A percentile compares a stretch with the other conserved stretches of the same genome.
Evolutionary conservation across 2,888 invertebrate species (phyloP).

Genomic region (Exocentrus adspersus): DNA sequence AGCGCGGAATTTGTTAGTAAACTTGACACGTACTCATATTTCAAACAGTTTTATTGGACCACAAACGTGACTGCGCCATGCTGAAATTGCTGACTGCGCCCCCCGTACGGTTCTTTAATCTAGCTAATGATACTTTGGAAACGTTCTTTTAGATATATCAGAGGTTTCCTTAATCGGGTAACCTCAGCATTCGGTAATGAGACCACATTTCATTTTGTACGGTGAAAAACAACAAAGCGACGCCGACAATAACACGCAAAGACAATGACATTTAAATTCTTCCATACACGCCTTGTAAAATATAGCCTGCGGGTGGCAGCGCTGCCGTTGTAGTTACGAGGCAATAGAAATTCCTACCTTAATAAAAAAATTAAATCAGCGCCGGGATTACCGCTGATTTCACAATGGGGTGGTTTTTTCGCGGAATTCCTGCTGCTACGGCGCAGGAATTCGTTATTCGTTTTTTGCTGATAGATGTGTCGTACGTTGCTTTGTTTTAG

Average conservation of each 20-base stretch:
- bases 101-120: not conserved
- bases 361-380: constrained; percentile 11
- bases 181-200: not conserved
- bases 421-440: not conserved
- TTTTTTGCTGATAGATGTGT: no score
- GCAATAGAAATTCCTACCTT: constrained; percentile 12
- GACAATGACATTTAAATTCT: not conserved
- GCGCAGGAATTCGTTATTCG: not conserved
- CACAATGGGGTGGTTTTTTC: not conserved
- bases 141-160: not conserved
- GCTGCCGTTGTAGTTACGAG: not conserved
- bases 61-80: not conserved
- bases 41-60: not conserved
- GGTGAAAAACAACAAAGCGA: not conserved
- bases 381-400: not conserved
- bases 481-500: no score
- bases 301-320: not conserved
- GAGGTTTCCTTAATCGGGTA: not conserved
- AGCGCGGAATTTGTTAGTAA: constrained; percentile 5
- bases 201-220: not conserved
- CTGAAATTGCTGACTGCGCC: not conserved
- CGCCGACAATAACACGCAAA: not conserved
- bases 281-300: not conserved
- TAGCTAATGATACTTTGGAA: not conserved
- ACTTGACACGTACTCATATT: not conserved